Evolutionary conservation across 1,140 invertebrate genomes (phyloP), one percentile per base, ranked within the genome.

Genomic region (Musca domestica): DNA sequence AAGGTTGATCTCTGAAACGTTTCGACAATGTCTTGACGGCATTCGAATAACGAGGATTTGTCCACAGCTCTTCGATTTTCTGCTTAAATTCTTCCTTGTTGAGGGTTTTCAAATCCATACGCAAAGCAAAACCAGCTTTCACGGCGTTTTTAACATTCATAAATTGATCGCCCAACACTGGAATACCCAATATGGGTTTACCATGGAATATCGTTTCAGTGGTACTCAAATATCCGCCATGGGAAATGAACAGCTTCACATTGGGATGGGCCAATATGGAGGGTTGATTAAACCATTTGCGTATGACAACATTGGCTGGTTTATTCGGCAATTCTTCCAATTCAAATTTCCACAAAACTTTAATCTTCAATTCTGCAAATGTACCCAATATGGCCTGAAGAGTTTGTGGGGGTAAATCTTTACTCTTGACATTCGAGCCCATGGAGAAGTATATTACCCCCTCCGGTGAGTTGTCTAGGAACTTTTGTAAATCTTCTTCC

Each of bases 281-380:
- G 47, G 86, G 86, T 73, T 93, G 90, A 0, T 90, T 90, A 19
- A 90, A 77, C 91, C 91, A 92, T 64, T 86, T 86, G 56, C 78
- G 82, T 1, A 89, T 78, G 61, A 87, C 82, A 0, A 93, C 81
- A 82, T 92, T 92, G 0, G 77, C 68, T 0, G 88, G 83, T 70
- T 86, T 84, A 2, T 79, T 78, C 0, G 84, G 81, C 23, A 89
- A 71, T 5, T 79, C 72, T 4, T 87, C 85, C 5, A 83, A 83
- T 73, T 91, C 89, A 83, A 86, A 91, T 76, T 91, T 91, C 89
- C 88, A 90, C 2, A 91, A 70, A 3, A 91, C 83, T 23, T 84
- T 86, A 63, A 88, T 84, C 9, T 87, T 87, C 0, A 91, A 71
- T 25, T 81, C 76, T 1, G 70, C 76, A 48, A 91, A 86, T 0